Percentiles rank a stretch among this genome's conserved stretches.
phyloP scores from a whole-genome alignment of 2,113 vertebrate genomes.

The Cottus gobio region DNA sequence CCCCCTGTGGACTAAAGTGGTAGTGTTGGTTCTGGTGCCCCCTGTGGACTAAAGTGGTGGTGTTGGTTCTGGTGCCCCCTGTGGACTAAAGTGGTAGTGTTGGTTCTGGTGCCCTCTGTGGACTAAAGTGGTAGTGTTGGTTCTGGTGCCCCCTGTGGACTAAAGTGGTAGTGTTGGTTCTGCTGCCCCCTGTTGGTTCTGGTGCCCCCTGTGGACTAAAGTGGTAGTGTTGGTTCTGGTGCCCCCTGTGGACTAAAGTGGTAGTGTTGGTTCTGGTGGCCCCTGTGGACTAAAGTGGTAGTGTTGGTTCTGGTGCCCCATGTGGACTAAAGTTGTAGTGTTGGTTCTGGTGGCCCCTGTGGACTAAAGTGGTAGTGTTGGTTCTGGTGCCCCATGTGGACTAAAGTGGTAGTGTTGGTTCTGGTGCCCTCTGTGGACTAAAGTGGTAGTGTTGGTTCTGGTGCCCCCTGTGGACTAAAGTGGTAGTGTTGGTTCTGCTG shows the following conservation, averaged over 20 bases:
- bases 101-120: neutral
- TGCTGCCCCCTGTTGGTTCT: neutral
- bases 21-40: neutral
- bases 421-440: too few relatives aligned
- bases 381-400: neutral
- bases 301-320: neutral
- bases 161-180: neutral
- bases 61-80: neutral
- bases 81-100: neutral
- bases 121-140: neutral
- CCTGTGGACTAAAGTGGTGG: neutral
- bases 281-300: neutral
- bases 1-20: neutral
- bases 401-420: neutral
- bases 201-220: too few relatives aligned
- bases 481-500: neutral
- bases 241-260: neutral
- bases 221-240: neutral
- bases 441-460: neutral
- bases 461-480: too few relatives aligned
- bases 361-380: neutral
- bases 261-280: neutral
- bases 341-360: neutral
- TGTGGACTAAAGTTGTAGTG: neutral
- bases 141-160: neutral